A percentile compares a stretch with the other conserved stretches of the same genome.
phyloP scores from a whole-genome alignment of 2,113 vertebrate genomes.

The Aldabrachelys gigantea region DNA sequence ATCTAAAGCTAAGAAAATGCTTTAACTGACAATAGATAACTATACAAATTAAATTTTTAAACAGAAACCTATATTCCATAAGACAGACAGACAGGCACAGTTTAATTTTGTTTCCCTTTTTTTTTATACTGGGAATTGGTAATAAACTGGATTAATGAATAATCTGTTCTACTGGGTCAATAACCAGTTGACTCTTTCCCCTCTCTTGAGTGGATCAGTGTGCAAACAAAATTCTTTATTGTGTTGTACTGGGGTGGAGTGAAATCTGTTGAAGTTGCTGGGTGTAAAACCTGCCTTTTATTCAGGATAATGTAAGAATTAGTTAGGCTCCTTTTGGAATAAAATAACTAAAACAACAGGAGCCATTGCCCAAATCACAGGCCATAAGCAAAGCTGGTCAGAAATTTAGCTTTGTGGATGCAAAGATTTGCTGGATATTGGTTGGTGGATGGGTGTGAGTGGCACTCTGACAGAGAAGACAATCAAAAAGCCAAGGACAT shows the following conservation, averaged over 20 bases:
- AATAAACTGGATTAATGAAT: not conserved
- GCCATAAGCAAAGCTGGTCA: not conserved
- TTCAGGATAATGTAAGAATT: not conserved
- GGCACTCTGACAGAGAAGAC: not conserved
- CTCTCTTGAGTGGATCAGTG: not conserved
- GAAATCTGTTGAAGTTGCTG: not conserved
- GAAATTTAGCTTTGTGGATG: not conserved
- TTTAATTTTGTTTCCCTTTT: not conserved
- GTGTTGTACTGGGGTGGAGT: not conserved
- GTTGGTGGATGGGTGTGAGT: not conserved
- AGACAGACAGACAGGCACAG: not conserved
- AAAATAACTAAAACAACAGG: not conserved
- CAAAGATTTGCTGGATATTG: not conserved
- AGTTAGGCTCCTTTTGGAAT: not conserved
- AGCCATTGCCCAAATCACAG: rapidly evolving
- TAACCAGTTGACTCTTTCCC: not conserved
- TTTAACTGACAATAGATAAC: not conserved
- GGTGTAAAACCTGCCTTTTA: not conserved
- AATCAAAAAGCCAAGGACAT: not conserved
- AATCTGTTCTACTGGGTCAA: not conserved
- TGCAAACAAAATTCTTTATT: not conserved
- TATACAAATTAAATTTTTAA: not conserved
- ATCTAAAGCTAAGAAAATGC: not conserved
- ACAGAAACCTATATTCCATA: not conserved
- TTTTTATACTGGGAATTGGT: not conserved